A percentile compares a stretch with the other conserved stretches of the same genome.
These are phyloP conservation scores for Argyresthia goedartella DNA, from an alignment of 2,888 invertebrate genomes.

Conservation along the genomic window DNA sequence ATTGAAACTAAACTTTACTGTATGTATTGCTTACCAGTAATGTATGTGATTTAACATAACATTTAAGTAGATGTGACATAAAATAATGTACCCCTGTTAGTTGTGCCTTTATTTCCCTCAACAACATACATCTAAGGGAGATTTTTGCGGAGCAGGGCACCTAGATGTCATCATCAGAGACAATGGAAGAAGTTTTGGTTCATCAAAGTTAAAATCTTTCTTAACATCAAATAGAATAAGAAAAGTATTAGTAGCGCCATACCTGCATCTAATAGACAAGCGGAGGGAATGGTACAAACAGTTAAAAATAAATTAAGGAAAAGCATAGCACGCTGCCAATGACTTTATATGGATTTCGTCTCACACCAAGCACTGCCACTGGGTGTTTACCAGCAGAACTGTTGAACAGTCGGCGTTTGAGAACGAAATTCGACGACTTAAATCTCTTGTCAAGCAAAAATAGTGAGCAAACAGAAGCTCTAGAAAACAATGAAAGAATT, in stretches of 20 bases:
- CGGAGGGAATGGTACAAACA: constrained; percentile 6
- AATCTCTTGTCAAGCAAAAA: neutral
- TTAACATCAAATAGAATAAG: constrained; percentile 6
- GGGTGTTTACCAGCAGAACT: constrained; percentile 9
- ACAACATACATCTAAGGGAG: too few relatives aligned
- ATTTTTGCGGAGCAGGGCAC: too few relatives aligned
- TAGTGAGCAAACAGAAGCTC: neutral
- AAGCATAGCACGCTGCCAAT: constrained; percentile 10
- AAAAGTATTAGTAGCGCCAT: constrained; percentile 9
- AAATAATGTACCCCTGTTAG: too few relatives aligned
- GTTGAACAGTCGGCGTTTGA: neutral
- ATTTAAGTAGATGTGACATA: too few relatives aligned
- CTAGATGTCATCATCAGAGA: too few relatives aligned
- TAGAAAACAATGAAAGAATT: neutral
- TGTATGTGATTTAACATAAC: too few relatives aligned
- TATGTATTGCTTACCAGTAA: too few relatives aligned
- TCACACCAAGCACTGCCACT: constrained; percentile 7
- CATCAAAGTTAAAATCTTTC: constrained; percentile 9
- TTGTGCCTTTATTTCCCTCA: too few relatives aligned
- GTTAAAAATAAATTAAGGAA: constrained; percentile 7
- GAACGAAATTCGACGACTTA: neutral
- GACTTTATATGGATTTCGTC: constrained; percentile 4
- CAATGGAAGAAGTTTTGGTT: too few relatives aligned
- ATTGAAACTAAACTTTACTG: too few relatives aligned
- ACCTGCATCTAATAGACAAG: constrained; percentile 9